Evolutionary conservation across 37 sponge, comb jelly and placozoan genomes (phyloP).

Genomic region (Cliona cf. orientalis): DNA sequence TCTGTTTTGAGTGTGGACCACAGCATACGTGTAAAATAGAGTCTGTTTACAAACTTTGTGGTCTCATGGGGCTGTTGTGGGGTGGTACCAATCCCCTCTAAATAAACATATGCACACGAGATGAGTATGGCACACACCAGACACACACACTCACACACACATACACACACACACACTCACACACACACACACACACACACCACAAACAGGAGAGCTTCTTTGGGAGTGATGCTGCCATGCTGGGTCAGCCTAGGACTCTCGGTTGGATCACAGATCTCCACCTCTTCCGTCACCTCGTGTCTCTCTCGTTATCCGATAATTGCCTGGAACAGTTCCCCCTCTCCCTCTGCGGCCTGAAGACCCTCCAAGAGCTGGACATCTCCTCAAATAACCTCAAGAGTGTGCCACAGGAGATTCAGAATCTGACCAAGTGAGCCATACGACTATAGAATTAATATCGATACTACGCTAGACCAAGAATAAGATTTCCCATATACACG

Average conservation of each 20-base stretch:
- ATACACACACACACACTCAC: too few species aligned
- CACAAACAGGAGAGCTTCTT: slow-evolving; percentile 31
- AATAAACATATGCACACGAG: too few species aligned
- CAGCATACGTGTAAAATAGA: too few species aligned
- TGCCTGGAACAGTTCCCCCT: slow-evolving; percentile 75
- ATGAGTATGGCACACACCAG: too few species aligned
- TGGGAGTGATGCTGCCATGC: slow-evolving; percentile 22
- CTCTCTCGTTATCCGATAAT: slow-evolving; percentile 82
- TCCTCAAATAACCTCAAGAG: slow-evolving; percentile 61
- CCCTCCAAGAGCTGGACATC: slow-evolving; percentile 75
- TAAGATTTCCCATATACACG: not conserved
- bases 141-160: too few species aligned
- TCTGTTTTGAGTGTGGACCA: too few species aligned
- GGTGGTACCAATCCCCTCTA: too few species aligned
- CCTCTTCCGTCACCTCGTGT: slow-evolving; percentile 58
- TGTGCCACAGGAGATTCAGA: slow-evolving; percentile 62
- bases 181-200: too few species aligned
- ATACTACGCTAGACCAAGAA: too few species aligned
- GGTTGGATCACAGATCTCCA: slow-evolving; percentile 82
- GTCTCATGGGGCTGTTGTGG: too few species aligned
- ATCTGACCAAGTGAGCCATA: slow-evolving; percentile 42
- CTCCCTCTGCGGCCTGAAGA: slow-evolving; percentile 57
- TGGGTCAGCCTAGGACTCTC: slow-evolving; percentile 24
- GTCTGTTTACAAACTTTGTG: too few species aligned
- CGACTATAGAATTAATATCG: not conserved